A percentile compares a stretch with the other conserved stretches of the same genome.
phyloP scores from a whole-genome alignment of 1,140 invertebrate species.

The Papilio helenus region DNA sequence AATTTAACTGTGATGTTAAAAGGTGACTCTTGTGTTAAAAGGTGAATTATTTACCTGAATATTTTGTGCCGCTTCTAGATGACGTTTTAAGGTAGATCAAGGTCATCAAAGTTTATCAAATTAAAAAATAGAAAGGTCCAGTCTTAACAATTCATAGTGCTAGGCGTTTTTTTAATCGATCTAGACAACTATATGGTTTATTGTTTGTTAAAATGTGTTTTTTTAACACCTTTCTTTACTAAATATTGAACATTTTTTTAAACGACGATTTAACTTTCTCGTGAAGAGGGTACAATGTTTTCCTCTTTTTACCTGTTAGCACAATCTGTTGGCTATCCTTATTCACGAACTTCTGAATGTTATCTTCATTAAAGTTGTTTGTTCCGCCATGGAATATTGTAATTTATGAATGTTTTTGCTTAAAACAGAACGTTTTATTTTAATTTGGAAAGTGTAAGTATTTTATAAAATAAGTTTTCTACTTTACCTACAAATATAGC shows the following conservation, averaged over 20 bases:
- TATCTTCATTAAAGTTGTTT: constrained; percentile 28
- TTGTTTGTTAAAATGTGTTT: neutral
- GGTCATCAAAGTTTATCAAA: no score
- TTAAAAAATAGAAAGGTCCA: no score
- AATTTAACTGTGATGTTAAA: neutral
- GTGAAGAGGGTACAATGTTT: neutral
- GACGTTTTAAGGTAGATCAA: no score
- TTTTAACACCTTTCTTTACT: neutral
- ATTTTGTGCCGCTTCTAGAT: no score
- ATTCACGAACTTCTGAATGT: constrained; percentile 18
- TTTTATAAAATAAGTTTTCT: neutral
- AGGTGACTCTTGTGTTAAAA: no score
- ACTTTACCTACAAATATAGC: neutral
- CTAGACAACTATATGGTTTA: no score
- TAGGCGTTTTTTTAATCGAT: no score
- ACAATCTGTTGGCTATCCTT: constrained; percentile 21
- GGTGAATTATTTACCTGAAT: no score
- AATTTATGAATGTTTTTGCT: constrained; percentile 18
- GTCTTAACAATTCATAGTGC: no score
- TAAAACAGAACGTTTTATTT: neutral
- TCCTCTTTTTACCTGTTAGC: constrained; percentile 1
- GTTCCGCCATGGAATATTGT: constrained; percentile 18
- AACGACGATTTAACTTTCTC: neutral
- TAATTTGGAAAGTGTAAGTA: neutral
- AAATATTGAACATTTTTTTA: neutral